Base-by-base conservation (phyloP, 2,888 invertebrate genomes). In the Lepidochitona cinerea region DNA sequence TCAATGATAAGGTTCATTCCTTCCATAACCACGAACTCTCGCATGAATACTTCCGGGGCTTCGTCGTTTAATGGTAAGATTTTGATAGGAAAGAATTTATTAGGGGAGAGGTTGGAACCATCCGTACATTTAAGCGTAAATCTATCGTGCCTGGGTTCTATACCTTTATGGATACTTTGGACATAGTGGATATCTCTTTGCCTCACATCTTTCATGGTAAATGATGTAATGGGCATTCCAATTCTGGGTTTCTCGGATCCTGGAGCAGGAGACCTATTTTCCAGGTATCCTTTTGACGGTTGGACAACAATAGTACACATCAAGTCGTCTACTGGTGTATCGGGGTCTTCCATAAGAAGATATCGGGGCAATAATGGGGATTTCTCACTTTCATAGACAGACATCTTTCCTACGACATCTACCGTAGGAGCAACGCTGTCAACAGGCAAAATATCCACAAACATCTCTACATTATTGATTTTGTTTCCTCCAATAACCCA, bases 21-120 rank as follows among this genome's bases (percentile, higher is more conserved):
- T 78, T 91, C 91, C 74, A 88, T 84, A 14, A 90, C 90, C 23
- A 88, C 83, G 70, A 91, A 90, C 67, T 90, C 88, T 37, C 88
- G 75, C 12, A 89, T 80, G 59, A 84, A 84, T 3, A 90, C 83
- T 68, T 86, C 83, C 0, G 91, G 91, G 32, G 79, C 81, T 81
- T 91, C 91, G 79, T 91, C 91, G 79, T 91, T 91, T 18, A 80
- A 76, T 26, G 90, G 90, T 41, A 79, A 78, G 52, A 91, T 90
- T 6, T 76, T 76, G 49, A 91, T 82, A 7, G 78, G 75, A 67
- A 91, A 83, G 23, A 74, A 71, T 12, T 76, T 74, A 1, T 79
- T 79, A 12, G 89, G 86, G 1, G 89, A 88, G 6, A 80, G 73
- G 77, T 89, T 90, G 67, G 85, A 70, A 0, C 90, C 90, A 80